Evolutionary conservation across 2,113 vertebrate genomes (phyloP).

Genomic region (Coracopsis vasa): DNA sequence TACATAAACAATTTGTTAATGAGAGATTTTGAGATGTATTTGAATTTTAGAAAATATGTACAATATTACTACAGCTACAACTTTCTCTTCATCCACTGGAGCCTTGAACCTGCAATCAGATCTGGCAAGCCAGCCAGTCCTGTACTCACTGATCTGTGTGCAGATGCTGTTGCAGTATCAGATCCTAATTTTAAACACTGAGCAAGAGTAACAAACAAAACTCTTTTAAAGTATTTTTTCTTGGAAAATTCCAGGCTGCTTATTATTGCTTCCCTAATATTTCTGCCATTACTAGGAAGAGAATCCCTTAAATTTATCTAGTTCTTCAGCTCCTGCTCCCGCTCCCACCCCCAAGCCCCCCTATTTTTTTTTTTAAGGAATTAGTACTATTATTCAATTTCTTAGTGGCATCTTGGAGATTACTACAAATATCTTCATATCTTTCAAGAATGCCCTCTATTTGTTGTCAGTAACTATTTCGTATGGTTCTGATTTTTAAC

Average conservation of each 20-base stretch:
- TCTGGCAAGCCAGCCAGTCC: not conserved
- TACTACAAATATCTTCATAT: not conserved
- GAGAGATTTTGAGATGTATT: not conserved
- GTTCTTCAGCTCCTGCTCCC: not conserved
- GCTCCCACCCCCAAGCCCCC: rapidly evolving
- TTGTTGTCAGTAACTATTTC: not conserved
- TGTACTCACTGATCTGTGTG: not conserved
- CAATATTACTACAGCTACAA: not conserved
- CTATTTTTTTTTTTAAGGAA: not conserved
- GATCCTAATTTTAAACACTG: slow-evolving; percentile 39
- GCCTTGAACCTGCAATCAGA: slow-evolving; percentile 21
- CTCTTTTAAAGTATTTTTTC: not conserved
- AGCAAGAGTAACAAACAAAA: slow-evolving; percentile 3
- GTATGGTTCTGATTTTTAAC: not conserved
- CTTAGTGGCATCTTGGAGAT: not conserved
- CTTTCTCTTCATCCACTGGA: not conserved
- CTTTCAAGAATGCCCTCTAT: not conserved
- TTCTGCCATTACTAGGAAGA: not conserved
- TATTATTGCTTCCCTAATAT: not conserved
- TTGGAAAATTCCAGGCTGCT: not conserved
- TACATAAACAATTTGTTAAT: not conserved
- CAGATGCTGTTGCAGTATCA: slow-evolving; percentile 35
- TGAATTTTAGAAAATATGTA: not conserved
- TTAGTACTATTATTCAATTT: not conserved
- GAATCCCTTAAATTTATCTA: not conserved